phyloP scores from a whole-genome alignment of 1,140 invertebrate genomes.

The Megalonaias nervosa region DNA sequence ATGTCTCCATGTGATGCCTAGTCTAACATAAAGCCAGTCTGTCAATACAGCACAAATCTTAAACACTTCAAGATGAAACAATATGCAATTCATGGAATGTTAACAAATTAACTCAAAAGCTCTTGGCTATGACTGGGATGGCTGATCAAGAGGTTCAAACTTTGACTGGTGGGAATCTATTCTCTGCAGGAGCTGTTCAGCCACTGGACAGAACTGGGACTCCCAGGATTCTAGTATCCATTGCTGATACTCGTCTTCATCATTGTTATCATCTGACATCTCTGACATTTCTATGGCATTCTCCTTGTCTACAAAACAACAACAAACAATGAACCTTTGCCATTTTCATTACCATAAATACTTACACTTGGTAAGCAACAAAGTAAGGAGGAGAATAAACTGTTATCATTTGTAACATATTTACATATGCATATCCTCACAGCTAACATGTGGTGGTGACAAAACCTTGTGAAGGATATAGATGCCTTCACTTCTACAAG shows the following conservation, averaged over 20 bases:
- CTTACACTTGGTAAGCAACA: not conserved
- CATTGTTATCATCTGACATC: conserved; percentile 18
- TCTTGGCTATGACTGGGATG: conserved; percentile 4
- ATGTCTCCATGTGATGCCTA: too few species aligned
- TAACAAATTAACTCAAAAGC: too few species aligned
- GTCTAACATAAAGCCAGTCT: too few species aligned
- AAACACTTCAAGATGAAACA: too few species aligned
- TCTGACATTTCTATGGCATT: conserved; percentile 42
- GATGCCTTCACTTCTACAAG: too few species aligned
- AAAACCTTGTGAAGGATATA: too few species aligned
- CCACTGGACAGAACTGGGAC: conserved; percentile 67
- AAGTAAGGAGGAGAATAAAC: not conserved
- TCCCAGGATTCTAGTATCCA: conserved; percentile 66
- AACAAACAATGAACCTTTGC: not conserved
- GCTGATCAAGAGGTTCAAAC: conserved; percentile 64
- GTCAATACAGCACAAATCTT: too few species aligned
- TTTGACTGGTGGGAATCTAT: conserved; percentile 64
- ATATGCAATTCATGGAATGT: too few species aligned
- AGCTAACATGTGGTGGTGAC: too few species aligned
- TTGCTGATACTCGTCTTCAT: conserved; percentile 60
- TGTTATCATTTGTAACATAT: not conserved
- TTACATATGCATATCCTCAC: too few species aligned
- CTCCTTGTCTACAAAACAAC: conserved; percentile 58
- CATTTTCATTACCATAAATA: not conserved
- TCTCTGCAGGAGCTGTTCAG: conserved; percentile 62